Conservation (phyloP, 2,797 vertebrate genomes). For the Sylvia borin region DNA sequence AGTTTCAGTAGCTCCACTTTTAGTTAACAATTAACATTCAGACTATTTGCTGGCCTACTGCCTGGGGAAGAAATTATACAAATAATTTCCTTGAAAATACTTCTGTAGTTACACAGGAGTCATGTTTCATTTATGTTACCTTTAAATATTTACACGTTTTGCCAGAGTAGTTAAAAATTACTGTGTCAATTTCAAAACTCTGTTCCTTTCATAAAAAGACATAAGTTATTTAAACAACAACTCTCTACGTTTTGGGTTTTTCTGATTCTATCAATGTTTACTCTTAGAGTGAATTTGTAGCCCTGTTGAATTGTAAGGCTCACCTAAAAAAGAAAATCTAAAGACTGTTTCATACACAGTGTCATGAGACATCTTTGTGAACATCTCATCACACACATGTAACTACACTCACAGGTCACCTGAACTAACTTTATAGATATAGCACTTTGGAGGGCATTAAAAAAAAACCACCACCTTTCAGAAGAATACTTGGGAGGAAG, state of each 20-base stretch:
- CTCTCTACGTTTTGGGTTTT: neutral
- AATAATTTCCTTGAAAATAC: neutral
- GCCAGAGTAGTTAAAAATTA: neutral
- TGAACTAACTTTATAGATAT: neutral
- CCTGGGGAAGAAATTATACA: neutral
- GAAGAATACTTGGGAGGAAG: neutral
- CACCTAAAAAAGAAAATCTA: neutral
- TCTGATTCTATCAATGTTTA: neutral
- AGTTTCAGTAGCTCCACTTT: neutral
- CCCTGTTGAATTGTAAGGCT: neutral
- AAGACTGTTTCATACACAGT: neutral
- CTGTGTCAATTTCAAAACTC: neutral
- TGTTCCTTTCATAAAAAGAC: neutral
- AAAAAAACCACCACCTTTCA: neutral
- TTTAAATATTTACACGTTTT: neutral
- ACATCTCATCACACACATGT: neutral
- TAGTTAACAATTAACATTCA: slow-evolving; percentile 28
- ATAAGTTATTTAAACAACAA: neutral
- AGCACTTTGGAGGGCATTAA: neutral
- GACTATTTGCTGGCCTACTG: slow-evolving; percentile 34
- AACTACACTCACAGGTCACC: neutral
- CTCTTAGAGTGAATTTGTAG: neutral
- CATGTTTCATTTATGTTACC: neutral
- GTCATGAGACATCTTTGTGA: neutral
- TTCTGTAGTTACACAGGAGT: neutral